These are phyloP conservation scores for Zonitis immaculata DNA, from an alignment of 2,888 invertebrate genomes.

Conservation along the genomic window DNA sequence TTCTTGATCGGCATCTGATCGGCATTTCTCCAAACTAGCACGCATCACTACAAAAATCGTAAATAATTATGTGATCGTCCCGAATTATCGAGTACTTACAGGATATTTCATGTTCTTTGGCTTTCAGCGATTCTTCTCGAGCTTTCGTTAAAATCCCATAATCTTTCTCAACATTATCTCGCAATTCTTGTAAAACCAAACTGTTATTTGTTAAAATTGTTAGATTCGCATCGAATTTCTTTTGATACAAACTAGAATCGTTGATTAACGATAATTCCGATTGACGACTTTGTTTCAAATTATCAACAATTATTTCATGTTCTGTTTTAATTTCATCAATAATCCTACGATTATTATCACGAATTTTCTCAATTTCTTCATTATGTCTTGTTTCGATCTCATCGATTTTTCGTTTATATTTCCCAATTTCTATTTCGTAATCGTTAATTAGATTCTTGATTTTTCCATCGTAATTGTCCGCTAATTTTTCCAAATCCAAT, in stretches of 20 bases:
- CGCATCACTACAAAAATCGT: constrained; percentile 54
- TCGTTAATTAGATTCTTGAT: constrained; percentile 39
- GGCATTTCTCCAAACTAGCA: constrained; percentile 53
- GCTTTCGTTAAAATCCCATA: constrained; percentile 49
- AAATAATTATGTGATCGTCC: too few species aligned
- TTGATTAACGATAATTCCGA: constrained; percentile 52
- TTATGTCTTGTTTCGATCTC: constrained; percentile 35
- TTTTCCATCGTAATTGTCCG: constrained; percentile 53
- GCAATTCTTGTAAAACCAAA: constrained; percentile 48
- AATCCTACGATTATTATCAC: constrained; percentile 52
- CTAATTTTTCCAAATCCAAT: constrained; percentile 54
- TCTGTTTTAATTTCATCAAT: constrained; percentile 52
- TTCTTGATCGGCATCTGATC: constrained; percentile 55
- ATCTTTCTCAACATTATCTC: constrained; percentile 50
- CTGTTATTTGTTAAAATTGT: constrained; percentile 52
- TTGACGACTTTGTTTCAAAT: constrained; percentile 55
- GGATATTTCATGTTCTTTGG: constrained; percentile 55
- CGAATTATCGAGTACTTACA: too few species aligned
- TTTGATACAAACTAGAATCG: constrained; percentile 52
- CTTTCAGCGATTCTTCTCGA: constrained; percentile 51
- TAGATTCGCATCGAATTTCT: constrained; percentile 52
- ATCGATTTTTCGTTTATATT: constrained; percentile 40
- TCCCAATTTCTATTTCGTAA: constrained; percentile 36
- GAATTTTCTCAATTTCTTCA: constrained; percentile 48
- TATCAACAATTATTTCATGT: constrained; percentile 55